phyloP scores from a whole-genome alignment of 2,797 vertebrate species.

The Alauda arvensis region DNA sequence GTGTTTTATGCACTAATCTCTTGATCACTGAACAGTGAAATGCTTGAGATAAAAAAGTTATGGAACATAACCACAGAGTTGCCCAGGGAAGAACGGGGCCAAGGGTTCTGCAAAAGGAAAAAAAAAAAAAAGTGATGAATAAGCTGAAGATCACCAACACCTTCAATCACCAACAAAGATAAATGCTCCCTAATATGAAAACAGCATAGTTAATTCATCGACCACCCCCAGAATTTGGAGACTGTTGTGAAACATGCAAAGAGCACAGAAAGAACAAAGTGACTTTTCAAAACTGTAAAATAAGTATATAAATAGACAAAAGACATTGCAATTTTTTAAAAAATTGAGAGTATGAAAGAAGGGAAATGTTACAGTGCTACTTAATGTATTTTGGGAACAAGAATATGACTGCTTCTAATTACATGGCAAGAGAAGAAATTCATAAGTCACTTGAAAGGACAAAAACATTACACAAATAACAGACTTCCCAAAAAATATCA shows the following conservation, averaged over 20 bases:
- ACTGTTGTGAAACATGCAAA: neutral
- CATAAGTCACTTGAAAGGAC: neutral
- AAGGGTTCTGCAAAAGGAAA: neutral
- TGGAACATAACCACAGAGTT: neutral
- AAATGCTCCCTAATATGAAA: neutral
- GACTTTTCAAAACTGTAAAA: neutral
- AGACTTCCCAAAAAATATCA: neutral
- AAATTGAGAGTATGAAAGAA: neutral
- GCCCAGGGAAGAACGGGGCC: neutral
- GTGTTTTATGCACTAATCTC: neutral
- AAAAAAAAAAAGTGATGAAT: neutral
- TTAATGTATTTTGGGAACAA: neutral
- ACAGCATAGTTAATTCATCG: fast-evolving
- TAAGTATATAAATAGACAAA: neutral
- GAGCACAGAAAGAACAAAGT: neutral
- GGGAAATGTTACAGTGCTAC: neutral
- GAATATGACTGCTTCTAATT: neutral
- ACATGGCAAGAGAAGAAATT: neutral
- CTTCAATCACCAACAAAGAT: neutral
- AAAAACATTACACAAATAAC: neutral
- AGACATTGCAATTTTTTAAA: neutral
- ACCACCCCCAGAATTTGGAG: neutral
- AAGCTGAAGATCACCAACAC: neutral
- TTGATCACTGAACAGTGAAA: conserved; percentile 14
- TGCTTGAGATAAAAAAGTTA: neutral